These are phyloP conservation scores for Sclerurus mexicanus DNA, from an alignment of 2,113 vertebrate genomes.

Conservation along the genomic window DNA sequence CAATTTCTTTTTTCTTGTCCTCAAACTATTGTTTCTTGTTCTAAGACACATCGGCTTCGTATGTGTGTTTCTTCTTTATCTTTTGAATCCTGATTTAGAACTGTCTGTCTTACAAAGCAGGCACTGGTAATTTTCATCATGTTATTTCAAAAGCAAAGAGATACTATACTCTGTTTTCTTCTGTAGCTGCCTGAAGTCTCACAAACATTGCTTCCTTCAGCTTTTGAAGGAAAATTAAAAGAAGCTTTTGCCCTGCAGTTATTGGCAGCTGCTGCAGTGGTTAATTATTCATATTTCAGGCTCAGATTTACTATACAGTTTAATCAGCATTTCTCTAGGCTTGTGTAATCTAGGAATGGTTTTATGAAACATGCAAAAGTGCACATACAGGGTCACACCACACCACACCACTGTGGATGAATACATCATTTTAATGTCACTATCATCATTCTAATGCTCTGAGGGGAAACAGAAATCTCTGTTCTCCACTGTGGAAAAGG, in stretches of 20 bases:
- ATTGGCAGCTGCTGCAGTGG: conserved; percentile 3
- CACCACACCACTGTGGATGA: not conserved
- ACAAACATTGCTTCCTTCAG: not conserved
- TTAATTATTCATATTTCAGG: conserved; percentile 30
- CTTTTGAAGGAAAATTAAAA: conserved; percentile 35
- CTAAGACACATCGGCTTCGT: not conserved
- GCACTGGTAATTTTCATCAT: not conserved
- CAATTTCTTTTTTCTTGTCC: not conserved
- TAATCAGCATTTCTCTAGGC: conserved; percentile 18
- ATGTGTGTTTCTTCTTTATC: not conserved
- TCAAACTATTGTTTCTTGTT: not conserved
- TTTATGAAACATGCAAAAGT: not conserved
- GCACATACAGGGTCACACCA: not conserved
- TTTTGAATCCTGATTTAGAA: not conserved
- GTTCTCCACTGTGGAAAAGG: not conserved
- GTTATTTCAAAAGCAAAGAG: not conserved
- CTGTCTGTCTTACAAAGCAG: not conserved
- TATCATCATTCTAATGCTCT: not conserved
- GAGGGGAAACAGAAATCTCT: not conserved
- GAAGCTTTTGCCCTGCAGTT: not conserved
- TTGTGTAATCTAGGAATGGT: conserved; percentile 32
- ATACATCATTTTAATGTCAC: not conserved
- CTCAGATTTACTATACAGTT: not conserved
- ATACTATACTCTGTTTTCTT: not conserved
- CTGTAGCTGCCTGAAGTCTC: not conserved